Percentiles rank a stretch among this genome's conserved stretches.
Conservation (phyloP, 2,888 invertebrate genomes). For the Melinaea menophilus region DNA sequence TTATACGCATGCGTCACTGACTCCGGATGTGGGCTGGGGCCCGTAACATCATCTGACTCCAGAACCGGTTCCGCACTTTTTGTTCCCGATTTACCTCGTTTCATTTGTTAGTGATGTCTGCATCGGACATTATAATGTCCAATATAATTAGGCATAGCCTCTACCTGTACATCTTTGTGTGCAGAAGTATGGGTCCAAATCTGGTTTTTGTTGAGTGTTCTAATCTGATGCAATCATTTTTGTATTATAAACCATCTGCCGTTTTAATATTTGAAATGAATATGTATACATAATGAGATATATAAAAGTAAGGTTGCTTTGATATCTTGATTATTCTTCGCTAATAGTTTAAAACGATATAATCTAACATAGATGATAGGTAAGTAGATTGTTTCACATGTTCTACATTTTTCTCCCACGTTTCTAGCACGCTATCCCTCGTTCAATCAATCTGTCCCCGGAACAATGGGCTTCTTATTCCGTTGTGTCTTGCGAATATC, state of each 20-base stretch:
- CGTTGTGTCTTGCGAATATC: conserved; percentile 48
- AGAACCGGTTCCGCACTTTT: conserved; percentile 59
- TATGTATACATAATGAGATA: not conserved
- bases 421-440: conserved; percentile 46
- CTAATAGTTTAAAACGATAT: not conserved
- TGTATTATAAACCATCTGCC: too few relatives aligned
- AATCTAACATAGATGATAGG: not conserved
- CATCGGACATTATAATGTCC: conserved; percentile 38
- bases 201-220: too few relatives aligned
- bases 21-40: conserved; percentile 60
- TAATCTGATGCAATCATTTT: too few relatives aligned
- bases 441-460: conserved; percentile 54
- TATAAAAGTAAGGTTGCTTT: not conserved
- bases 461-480: conserved; percentile 51
- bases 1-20: conserved; percentile 54
- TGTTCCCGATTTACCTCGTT: conserved; percentile 53
- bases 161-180: conserved; percentile 10
- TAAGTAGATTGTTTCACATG: conserved; percentile 54
- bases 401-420: conserved; percentile 67
- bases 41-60: conserved; percentile 46
- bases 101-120: conserved; percentile 56
- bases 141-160: not conserved
- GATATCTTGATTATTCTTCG: not conserved
- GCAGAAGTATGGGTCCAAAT: too few relatives aligned
- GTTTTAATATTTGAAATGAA: too few relatives aligned